phyloP scores from a whole-genome alignment of 2,888 invertebrate genomes.

The Acanthoscelides obtectus region DNA sequence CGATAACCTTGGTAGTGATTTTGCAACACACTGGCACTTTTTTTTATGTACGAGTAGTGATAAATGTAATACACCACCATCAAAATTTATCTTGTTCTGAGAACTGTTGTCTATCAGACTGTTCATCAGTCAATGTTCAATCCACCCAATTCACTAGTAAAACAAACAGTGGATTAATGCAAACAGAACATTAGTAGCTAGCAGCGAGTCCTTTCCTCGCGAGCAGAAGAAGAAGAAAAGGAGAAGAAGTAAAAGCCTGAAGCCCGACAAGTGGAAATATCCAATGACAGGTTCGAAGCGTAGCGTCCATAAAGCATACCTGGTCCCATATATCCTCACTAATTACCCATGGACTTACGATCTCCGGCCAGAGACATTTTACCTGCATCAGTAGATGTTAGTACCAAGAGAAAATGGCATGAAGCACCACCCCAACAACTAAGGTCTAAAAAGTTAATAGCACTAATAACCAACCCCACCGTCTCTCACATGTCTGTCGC shows the following conservation, averaged over 20 bases:
- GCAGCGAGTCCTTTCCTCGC: not conserved
- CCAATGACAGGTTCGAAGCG: constrained; percentile 30
- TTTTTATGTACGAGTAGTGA: no score
- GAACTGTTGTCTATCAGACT: no score
- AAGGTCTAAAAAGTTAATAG: no score
- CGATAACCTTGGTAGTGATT: no score
- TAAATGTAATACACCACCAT: no score
- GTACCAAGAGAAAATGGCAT: no score
- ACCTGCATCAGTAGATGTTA: not conserved
- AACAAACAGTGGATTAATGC: not conserved
- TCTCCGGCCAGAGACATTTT: constrained; percentile 1
- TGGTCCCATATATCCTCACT: constrained; percentile 37
- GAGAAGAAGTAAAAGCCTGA: not conserved
- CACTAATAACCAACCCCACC: no score
- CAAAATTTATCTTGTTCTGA: no score
- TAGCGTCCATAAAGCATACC: constrained; percentile 33
- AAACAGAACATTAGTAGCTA: not conserved
- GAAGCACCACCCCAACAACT: no score
- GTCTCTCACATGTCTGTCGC: no score
- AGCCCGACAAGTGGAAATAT: constrained; percentile 20
- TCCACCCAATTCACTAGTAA: not conserved
- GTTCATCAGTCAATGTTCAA: no score
- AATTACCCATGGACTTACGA: constrained; percentile 40
- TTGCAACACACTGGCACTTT: no score
- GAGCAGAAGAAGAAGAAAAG: not conserved